Percentiles rank a stretch among this genome's conserved stretches.
Conservation (phyloP, 1,140 invertebrate species). For the Caligus rogercresseyi region DNA sequence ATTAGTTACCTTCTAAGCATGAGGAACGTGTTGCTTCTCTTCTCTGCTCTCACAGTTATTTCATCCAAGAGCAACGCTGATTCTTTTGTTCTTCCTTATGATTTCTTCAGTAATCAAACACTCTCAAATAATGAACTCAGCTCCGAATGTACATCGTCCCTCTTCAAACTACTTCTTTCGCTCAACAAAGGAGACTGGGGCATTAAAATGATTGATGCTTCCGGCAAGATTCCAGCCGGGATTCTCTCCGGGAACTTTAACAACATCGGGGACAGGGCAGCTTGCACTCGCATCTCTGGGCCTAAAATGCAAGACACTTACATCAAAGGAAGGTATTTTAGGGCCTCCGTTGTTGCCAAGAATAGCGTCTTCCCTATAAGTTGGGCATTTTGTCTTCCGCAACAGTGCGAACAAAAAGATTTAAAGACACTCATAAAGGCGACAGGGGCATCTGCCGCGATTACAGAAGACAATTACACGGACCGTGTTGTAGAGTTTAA, state of each 20-base stretch:
- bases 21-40: background rate
- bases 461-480: background rate
- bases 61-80: no score
- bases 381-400: background rate
- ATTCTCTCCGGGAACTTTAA: background rate
- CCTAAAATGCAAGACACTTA: no score
- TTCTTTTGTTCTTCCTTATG: no score
- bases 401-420: background rate
- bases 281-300: background rate
- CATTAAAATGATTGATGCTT: background rate
- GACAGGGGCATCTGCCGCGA: background rate
- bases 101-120: no score
- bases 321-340: background rate
- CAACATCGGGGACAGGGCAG: background rate
- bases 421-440: background rate
- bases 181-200: background rate
- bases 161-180: background rate
- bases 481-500: background rate
- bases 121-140: no score
- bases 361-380: no score
- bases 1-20: background rate
- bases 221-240: background rate
- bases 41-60: background rate
- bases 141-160: background rate
- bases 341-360: background rate